Base-by-base conservation (phyloP, 1,140 invertebrate species). In the Orchestia grillus region DNA sequence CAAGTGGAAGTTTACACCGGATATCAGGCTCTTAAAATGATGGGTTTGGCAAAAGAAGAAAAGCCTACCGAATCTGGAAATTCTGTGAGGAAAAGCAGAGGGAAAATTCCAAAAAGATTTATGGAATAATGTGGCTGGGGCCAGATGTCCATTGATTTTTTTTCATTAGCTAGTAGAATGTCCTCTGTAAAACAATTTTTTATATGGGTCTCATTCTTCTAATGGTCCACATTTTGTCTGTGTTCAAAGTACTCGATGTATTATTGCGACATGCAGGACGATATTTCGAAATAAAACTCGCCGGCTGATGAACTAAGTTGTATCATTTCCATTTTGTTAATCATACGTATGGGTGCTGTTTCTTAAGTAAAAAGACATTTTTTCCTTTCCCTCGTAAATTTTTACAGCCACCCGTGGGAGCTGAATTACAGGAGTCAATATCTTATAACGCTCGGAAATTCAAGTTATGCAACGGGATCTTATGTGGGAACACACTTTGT, bases 1-100 rank as follows among this genome's bases (percentile, higher is more conserved):
- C 43, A 47, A 40, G 92, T 94, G 28, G 92, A 94, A 45, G 92
- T 94, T 15, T 94, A 45, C 36, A 94, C 92, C 6, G 92, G 92
- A 40, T 94, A 94, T n/a, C 92, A 94, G 44, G 92, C 92, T 44
- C 92, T 94, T 8, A 94, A 94, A 45, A 94, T 94, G 92, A 94
- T 94, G 92, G 92, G 92, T 44, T 44, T 94, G 43, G 92, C 92
- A 6, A 94, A 94, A 44, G 92, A 94, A n/a, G 92, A 94, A 40
- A 94, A 47, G 43, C 11, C 41, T 4, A 47, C 92, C 4, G 92
- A 47, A 23, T 42, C 41, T 23, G 44, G 44, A n/a, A 94, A 19
- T 94, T 44, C 92, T 11, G 44, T 94, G 6, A 44, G 92, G 40
- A 94, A 47, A 45, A 94, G 44, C 36, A 45, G 92, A 45, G 92